These are phyloP conservation scores for Drosophila nr. perissopoda DNA, from an alignment of 2,888 invertebrate species.

Conservation along the genomic window DNA sequence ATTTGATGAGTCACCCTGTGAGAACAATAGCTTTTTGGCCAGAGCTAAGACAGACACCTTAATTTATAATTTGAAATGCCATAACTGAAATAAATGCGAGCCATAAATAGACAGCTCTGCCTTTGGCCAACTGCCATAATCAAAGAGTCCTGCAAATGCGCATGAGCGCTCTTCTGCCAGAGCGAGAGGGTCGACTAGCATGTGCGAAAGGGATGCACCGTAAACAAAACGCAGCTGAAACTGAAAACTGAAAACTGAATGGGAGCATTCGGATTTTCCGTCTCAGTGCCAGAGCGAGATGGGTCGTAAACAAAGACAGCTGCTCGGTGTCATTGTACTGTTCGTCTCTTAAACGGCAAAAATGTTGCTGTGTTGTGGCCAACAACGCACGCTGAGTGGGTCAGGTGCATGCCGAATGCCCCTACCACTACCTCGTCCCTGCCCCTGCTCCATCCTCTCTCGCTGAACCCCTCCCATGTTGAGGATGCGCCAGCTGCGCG, in stretches of 20 bases:
- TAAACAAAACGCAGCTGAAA: slow-evolving; percentile 75
- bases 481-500: slow-evolving; percentile 69
- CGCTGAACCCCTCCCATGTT: not conserved
- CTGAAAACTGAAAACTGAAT: slow-evolving; percentile 27
- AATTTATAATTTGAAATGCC: slow-evolving; percentile 22
- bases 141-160: slow-evolving; percentile 26
- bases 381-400: slow-evolving; percentile 73
- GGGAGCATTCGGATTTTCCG: slow-evolving; percentile 45
- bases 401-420: slow-evolving; percentile 74
- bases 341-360: slow-evolving; percentile 34
- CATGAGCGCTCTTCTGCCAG: slow-evolving; percentile 39
- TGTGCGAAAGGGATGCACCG: slow-evolving; percentile 74
- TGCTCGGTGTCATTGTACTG: slow-evolving; percentile 77
- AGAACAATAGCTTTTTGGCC: slow-evolving; percentile 13
- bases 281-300: slow-evolving; percentile 77
- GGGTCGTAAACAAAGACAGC: slow-evolving; percentile 84
- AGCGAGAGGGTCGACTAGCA: slow-evolving; percentile 25
- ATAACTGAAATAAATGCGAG: slow-evolving; percentile 16
- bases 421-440: not conserved
- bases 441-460: not conserved
- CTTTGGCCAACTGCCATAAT: slow-evolving; percentile 46
- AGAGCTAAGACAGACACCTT: slow-evolving; percentile 38
- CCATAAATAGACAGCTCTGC: slow-evolving; percentile 13
- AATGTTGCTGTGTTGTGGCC: slow-evolving; percentile 6
- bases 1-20: slow-evolving; percentile 23